phyloP scores from a whole-genome alignment of 2,797 vertebrate species.

The Sebastes miniatus region DNA sequence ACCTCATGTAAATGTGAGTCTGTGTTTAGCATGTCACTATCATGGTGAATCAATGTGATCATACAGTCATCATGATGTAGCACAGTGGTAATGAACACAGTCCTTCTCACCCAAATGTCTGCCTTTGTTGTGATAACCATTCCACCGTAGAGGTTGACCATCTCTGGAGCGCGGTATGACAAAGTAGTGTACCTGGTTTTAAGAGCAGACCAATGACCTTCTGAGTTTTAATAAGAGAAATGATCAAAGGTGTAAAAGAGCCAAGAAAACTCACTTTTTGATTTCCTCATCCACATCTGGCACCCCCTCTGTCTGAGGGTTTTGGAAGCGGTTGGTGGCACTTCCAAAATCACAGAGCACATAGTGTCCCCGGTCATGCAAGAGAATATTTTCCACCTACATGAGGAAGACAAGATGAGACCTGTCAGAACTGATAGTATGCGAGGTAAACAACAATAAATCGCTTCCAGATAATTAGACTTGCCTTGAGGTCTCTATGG shows the following conservation, averaged over 20 bases:
- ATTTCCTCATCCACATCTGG: constrained; percentile 95
- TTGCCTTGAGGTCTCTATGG: constrained; percentile 96
- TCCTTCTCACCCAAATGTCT: constrained; percentile 93
- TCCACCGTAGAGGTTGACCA: constrained; percentile 97
- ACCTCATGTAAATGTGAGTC: neutral
- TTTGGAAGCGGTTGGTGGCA: constrained; percentile 95
- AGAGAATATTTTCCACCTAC: constrained; percentile 98
- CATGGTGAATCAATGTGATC: neutral
- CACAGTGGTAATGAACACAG: neutral
- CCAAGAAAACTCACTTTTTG: constrained; percentile 88
- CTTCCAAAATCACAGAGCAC: constrained; percentile 99
- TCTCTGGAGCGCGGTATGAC: constrained; percentile 97
- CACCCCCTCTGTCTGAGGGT: constrained; percentile 94
- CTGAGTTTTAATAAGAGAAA: neutral
- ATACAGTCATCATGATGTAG: neutral
- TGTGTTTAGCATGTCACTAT: neutral
- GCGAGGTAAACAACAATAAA: constrained; percentile 2
- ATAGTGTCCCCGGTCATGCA: constrained; percentile 97
- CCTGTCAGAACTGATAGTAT: neutral
- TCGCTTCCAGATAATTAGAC: constrained; percentile 3
- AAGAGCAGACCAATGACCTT: constrained; percentile 28
- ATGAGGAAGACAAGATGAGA: constrained; percentile 14
- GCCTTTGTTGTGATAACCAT: constrained; percentile 96
- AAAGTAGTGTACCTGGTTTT: constrained; percentile 93
- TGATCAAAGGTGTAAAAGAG: neutral